A percentile compares a stretch with the other conserved stretches of the same genome.
These are phyloP conservation scores for Rhinoraja longicauda DNA, from an alignment of 2,797 vertebrate genomes.

Conservation along the genomic window DNA sequence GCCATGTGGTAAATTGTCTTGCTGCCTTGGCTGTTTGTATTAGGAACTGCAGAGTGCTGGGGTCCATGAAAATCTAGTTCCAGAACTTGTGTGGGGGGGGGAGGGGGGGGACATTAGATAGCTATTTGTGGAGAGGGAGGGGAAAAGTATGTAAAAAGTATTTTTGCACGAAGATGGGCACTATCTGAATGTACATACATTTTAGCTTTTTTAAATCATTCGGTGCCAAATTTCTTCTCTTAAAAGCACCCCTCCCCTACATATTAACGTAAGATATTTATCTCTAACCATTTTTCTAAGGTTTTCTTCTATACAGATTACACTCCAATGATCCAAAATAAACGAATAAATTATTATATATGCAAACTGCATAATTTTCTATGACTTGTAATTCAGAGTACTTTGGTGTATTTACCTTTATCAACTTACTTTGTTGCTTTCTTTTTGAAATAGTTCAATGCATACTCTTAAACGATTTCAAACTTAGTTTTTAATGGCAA, in stretches of 20 bases:
- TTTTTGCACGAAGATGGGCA: neutral
- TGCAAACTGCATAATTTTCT: neutral
- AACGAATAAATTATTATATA: neutral
- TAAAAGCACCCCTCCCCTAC: neutral
- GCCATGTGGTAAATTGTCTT: neutral
- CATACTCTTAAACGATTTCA: too few relatives aligned
- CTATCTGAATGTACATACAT: neutral
- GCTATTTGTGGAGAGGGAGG: neutral
- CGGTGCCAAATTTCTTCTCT: neutral
- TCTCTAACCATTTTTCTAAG: neutral
- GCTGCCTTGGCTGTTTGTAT: neutral
- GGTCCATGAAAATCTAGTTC: neutral
- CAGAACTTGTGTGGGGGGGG: too few relatives aligned
- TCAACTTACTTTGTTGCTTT: neutral
- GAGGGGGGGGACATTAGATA: neutral
- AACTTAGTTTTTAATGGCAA: too few relatives aligned
- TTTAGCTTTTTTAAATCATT: neutral
- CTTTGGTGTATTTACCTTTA: neutral
- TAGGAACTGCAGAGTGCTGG: neutral
- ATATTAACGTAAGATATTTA: neutral
- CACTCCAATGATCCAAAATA: neutral
- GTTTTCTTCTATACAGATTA: neutral
- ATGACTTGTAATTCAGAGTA: neutral
- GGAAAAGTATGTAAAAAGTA: neutral
- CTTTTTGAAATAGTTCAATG: neutral